Percentiles rank a stretch among this genome's conserved stretches.
Conservation (phyloP, 2,113 vertebrate genomes). For the Drymodes brunneopygia region DNA sequence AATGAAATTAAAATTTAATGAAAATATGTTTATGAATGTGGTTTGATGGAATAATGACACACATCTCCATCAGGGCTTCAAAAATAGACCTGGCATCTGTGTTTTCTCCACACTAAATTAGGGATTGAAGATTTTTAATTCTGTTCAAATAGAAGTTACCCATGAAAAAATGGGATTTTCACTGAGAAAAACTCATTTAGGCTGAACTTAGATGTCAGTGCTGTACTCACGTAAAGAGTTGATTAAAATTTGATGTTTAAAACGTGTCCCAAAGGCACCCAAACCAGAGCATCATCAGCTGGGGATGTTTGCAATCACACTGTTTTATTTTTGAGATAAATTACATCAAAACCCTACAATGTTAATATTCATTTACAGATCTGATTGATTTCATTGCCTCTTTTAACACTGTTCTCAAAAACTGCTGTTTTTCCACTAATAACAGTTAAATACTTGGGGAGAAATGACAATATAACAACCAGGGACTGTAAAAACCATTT, state of each 20-base stretch:
- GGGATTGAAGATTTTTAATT: neutral
- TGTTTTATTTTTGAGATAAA: neutral
- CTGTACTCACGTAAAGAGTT: neutral
- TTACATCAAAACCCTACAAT: neutral
- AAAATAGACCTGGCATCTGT: neutral
- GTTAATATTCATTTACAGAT: neutral
- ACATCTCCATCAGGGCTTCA: neutral
- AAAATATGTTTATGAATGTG: neutral
- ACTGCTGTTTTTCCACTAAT: rapidly evolving
- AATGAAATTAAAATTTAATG: neutral
- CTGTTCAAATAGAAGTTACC: neutral
- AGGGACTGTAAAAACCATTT: neutral
- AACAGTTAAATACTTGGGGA: neutral
- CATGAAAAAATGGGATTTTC: neutral
- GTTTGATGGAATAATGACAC: neutral
- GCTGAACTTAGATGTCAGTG: neutral
- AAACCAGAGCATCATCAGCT: neutral
- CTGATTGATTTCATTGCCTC: neutral
- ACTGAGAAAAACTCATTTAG: neutral
- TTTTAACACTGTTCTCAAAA: neutral
- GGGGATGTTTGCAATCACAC: neutral
- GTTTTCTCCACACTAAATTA: neutral
- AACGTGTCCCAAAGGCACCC: neutral
- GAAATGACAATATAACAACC: neutral
- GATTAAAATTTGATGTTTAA: neutral